Conservation (phyloP, 2,797 vertebrate genomes). For the Melanotaenia boesemani region DNA sequence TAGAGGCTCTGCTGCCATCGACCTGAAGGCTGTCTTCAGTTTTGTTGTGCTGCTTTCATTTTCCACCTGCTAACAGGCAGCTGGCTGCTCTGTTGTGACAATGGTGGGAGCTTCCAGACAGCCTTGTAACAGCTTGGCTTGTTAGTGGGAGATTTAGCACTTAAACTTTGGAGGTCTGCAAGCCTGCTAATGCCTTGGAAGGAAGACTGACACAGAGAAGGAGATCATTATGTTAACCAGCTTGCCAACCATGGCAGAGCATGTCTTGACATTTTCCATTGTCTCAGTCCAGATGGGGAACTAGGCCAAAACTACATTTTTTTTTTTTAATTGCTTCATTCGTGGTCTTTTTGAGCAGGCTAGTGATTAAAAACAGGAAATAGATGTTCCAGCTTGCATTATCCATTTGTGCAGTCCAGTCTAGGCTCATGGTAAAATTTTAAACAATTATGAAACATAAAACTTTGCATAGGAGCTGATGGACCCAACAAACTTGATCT, state of each 20-base stretch:
- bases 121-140: constrained; percentile 64
- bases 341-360: background rate
- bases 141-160: constrained; percentile 76
- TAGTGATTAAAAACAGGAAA: background rate
- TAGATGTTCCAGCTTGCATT: background rate
- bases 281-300: constrained; percentile 21
- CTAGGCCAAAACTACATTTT: constrained; percentile 6
- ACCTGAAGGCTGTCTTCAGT: constrained; percentile 44
- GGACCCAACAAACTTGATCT: background rate
- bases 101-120: constrained; percentile 60
- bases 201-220: constrained; percentile 56
- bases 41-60: constrained; percentile 31
- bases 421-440: background rate
- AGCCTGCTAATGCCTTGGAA: constrained; percentile 67
- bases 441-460: background rate
- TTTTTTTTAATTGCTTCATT: constrained; percentile 1
- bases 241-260: constrained; percentile 21
- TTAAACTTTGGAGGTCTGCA: constrained; percentile 59
- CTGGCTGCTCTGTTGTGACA: constrained; percentile 65
- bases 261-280: constrained; percentile 24
- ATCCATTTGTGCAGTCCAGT: background rate
- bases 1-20: constrained; percentile 15
- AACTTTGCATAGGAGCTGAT: background rate
- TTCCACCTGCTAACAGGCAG: constrained; percentile 63
- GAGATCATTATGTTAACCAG: constrained; percentile 59